Conservation (phyloP, 2,113 vertebrate species). For the Morone chrysops region DNA sequence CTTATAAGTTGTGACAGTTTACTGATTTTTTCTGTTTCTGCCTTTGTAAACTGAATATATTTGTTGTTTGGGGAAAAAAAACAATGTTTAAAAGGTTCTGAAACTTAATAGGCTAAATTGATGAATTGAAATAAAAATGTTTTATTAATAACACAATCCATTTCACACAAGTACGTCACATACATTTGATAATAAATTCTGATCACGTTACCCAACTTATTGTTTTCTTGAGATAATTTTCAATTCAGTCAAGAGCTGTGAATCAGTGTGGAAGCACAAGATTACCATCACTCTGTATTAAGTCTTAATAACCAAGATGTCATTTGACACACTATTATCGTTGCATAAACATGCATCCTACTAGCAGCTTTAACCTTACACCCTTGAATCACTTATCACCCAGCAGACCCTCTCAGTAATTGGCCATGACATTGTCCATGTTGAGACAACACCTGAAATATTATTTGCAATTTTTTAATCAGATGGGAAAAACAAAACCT, state of each 20-base stretch:
- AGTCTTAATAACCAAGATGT: constrained; percentile 33
- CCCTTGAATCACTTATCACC: constrained; percentile 18
- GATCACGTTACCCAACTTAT: neutral
- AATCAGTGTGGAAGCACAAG: neutral
- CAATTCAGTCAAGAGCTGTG: neutral
- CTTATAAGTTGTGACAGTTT: neutral
- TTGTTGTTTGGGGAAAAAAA: neutral
- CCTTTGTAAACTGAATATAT: neutral
- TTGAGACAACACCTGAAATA: constrained; percentile 24
- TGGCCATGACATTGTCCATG: constrained; percentile 14
- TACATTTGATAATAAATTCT: too few relatives aligned
- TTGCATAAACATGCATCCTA: neutral
- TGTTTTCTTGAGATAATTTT: constrained; percentile 5
- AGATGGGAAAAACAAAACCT: neutral
- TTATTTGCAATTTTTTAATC: constrained; percentile 17
- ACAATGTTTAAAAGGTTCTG: neutral
- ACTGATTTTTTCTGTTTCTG: neutral
- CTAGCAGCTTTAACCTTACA: neutral
- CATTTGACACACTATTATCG: constrained; percentile 21
- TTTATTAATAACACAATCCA: neutral
- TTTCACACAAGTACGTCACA: neutral
- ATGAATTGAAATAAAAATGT: neutral
- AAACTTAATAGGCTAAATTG: too few relatives aligned
- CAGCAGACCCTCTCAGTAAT: constrained; percentile 11
- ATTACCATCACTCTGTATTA: constrained; percentile 18